A percentile compares a stretch with the other conserved stretches of the same genome.
These are phyloP conservation scores for Ataeniobius toweri DNA, from an alignment of 2,797 vertebrate species.

Conservation along the genomic window DNA sequence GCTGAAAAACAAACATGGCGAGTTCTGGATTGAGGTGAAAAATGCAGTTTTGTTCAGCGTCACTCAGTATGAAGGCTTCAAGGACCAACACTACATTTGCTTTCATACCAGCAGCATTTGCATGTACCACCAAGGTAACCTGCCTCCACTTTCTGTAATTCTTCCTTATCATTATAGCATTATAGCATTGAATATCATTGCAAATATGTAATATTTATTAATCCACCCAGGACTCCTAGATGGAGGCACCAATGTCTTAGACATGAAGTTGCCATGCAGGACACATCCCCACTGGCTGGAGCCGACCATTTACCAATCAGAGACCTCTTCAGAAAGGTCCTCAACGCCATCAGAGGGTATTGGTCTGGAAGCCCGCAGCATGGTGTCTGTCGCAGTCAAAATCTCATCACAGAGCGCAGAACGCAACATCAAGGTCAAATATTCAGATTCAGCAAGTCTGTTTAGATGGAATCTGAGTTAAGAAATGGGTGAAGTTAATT, in stretches of 20 bases:
- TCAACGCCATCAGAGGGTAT: slow-evolving; percentile 85
- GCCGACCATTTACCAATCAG: slow-evolving; percentile 91
- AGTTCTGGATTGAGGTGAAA: slow-evolving; percentile 95
- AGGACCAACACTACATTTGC: slow-evolving; percentile 95
- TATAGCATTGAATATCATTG: background rate
- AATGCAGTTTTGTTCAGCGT: slow-evolving; percentile 91
- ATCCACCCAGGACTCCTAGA: slow-evolving; percentile 85
- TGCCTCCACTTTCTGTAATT: background rate
- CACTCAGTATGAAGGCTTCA: slow-evolving; percentile 92
- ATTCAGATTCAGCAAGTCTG: background rate
- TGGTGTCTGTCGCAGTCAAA: slow-evolving; percentile 95
- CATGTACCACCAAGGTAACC: slow-evolving; percentile 94
- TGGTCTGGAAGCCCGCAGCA: slow-evolving; percentile 88
- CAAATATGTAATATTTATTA: slow-evolving; percentile 7
- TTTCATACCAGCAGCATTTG: slow-evolving; percentile 90
- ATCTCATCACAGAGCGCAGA: slow-evolving; percentile 92
- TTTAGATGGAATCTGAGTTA: background rate
- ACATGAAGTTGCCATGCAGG: slow-evolving; percentile 86
- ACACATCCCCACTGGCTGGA: slow-evolving; percentile 94
- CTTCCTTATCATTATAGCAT: background rate
- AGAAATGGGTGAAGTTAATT: background rate
- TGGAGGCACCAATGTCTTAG: slow-evolving; percentile 78
- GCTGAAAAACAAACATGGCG: slow-evolving; percentile 89
- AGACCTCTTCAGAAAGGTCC: slow-evolving; percentile 81
- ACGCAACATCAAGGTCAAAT: slow-evolving; percentile 89